phyloP scores from a whole-genome alignment of 2,888 invertebrate species.

The Hermaeophaga mercurialis region DNA sequence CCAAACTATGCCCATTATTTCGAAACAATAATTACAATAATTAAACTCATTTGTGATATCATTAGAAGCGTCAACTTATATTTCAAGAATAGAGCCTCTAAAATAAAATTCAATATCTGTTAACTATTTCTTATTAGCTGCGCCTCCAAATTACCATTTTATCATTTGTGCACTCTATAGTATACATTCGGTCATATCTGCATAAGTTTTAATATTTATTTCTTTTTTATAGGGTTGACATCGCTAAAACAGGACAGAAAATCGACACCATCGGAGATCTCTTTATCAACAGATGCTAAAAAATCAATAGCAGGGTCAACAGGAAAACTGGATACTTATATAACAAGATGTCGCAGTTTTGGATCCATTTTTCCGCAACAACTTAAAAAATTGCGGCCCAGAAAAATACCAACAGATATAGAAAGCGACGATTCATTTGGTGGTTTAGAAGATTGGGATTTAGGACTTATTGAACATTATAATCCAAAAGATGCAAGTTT shows the following conservation, averaged over 20 bases:
- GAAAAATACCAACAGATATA: constrained; percentile 51
- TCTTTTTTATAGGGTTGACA: too few relatives aligned
- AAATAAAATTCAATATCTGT: too few relatives aligned
- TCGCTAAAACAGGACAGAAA: constrained; percentile 38
- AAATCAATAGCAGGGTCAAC: constrained; percentile 49
- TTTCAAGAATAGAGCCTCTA: too few relatives aligned
- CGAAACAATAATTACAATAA: too few relatives aligned
- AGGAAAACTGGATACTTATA: constrained; percentile 57
- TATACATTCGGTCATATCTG: too few relatives aligned
- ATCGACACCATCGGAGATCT: constrained; percentile 25
- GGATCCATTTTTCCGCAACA: constrained; percentile 58
- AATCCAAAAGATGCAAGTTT: constrained; percentile 56
- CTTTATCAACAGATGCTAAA: constrained; percentile 38
- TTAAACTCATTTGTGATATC: too few relatives aligned
- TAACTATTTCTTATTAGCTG: too few relatives aligned
- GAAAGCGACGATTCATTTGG: constrained; percentile 60
- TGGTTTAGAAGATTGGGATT: constrained; percentile 60
- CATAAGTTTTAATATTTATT: too few relatives aligned
- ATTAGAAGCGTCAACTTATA: too few relatives aligned
- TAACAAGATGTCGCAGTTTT: constrained; percentile 58
- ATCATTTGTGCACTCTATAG: too few relatives aligned
- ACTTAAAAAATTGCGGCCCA: constrained; percentile 53
- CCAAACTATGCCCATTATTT: too few relatives aligned
- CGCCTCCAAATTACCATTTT: too few relatives aligned
- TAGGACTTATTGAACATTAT: constrained; percentile 58